Conservation (phyloP, 2,888 invertebrate genomes). For the Brachypterus glaber region DNA sequence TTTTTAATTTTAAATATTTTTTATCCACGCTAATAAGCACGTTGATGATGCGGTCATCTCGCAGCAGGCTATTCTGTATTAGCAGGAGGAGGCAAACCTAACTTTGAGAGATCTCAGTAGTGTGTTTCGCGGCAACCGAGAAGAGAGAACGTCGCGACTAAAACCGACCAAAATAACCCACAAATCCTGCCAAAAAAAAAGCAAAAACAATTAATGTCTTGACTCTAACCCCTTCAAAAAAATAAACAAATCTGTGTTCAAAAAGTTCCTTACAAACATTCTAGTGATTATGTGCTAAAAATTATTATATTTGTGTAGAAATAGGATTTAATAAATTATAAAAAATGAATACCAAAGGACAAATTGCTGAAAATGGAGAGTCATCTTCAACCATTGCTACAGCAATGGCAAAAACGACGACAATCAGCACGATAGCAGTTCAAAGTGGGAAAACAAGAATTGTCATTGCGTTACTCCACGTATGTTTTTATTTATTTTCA, state of each 20-base stretch:
- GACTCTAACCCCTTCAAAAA: not conserved
- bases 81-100: constrained; percentile 22
- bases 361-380: not conserved
- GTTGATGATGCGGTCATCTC: constrained; percentile 32
- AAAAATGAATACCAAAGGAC: constrained; percentile 1
- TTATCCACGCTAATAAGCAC: no score
- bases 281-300: constrained; percentile 1
- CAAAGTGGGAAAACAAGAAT: constrained; percentile 78
- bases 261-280: constrained; percentile 6
- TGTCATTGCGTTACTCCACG: constrained; percentile 81
- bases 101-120: constrained; percentile 32
- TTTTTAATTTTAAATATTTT: not conserved
- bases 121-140: constrained; percentile 38
- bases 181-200: constrained; percentile 16
- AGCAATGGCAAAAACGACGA: constrained; percentile 55
- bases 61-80: constrained; percentile 25
- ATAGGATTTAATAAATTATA: not conserved
- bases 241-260: constrained; percentile 12
- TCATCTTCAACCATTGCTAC: constrained; percentile 21
- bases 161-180: constrained; percentile 23
- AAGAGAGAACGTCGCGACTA: constrained; percentile 24
- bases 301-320: not conserved
- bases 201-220: not conserved
- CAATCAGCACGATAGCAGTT: constrained; percentile 84
- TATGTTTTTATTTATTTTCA: no score